A percentile compares a stretch with the other conserved stretches of the same genome.
Evolutionary conservation across 1,140 invertebrate species (phyloP).

Genomic region (Saccostrea glomerata): DNA sequence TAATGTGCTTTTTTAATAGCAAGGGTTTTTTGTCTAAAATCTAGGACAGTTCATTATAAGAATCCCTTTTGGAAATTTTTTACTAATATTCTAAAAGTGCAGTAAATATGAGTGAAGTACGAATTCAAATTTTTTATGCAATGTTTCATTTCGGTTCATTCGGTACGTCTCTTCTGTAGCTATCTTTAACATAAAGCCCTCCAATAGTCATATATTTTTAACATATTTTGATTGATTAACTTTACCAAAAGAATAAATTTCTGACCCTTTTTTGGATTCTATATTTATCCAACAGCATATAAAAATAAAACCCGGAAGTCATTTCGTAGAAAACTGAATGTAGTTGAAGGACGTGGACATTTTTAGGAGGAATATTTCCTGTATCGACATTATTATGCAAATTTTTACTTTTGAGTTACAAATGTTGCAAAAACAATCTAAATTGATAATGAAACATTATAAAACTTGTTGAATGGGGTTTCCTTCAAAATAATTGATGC

Average conservation of each 20-base stretch:
- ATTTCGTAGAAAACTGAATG: neutral
- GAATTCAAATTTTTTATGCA: no score
- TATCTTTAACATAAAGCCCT: neutral
- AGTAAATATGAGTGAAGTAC: no score
- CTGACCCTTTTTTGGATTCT: neutral
- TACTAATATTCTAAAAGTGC: no score
- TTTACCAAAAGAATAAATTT: neutral
- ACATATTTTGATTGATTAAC: neutral
- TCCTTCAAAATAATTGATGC: neutral
- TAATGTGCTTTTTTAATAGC: no score
- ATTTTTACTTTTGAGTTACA: neutral
- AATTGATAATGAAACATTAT: neutral
- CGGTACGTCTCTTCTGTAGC: no score
- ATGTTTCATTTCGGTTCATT: no score
- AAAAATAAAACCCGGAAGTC: constrained; percentile 27
- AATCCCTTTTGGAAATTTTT: no score
- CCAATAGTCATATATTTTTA: neutral
- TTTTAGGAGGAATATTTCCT: neutral
- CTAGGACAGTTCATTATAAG: no score
- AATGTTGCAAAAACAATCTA: neutral
- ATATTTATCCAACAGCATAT: neutral
- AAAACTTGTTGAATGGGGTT: neutral
- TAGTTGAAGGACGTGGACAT: neutral
- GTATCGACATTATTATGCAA: neutral
- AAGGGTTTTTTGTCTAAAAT: no score